These are phyloP conservation scores for Limonius californicus DNA, from an alignment of 1,140 invertebrate species.

Conservation along the genomic window DNA sequence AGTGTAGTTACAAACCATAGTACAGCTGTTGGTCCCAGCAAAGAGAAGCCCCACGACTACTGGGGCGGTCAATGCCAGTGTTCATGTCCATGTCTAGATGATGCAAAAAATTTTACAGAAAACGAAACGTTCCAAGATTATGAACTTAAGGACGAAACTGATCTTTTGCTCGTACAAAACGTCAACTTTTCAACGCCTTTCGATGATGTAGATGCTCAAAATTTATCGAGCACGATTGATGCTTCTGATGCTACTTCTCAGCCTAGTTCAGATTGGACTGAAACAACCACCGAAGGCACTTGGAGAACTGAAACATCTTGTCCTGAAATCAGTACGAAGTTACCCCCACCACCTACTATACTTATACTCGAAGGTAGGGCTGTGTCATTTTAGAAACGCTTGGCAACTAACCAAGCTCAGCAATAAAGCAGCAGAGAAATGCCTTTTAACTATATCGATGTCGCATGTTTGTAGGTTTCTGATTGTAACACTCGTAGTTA, in stretches of 20 bases:
- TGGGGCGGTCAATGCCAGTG: conserved; percentile 69
- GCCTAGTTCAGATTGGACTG: not conserved
- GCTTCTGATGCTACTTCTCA: not conserved
- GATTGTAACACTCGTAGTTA: too few relatives aligned
- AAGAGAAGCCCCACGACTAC: conserved; percentile 20
- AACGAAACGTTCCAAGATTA: not conserved
- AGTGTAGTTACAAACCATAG: conserved; percentile 22
- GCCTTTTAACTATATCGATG: not conserved
- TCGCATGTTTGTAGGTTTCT: not conserved
- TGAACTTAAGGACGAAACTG: not conserved
- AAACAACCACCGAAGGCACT: conserved; percentile 37
- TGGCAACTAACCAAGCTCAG: conserved; percentile 30
- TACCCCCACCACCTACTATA: conserved; percentile 64
- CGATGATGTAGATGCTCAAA: not conserved
- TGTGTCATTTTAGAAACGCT: conserved; percentile 33
- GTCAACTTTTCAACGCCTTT: not conserved
- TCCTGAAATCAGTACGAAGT: conserved; percentile 53
- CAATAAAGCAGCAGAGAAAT: conserved; percentile 8
- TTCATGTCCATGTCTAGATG: conserved; percentile 58
- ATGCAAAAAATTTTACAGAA: conserved; percentile 37
- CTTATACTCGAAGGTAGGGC: conserved; percentile 73
- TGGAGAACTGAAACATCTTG: conserved; percentile 47
- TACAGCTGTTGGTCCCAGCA: conserved; percentile 15
- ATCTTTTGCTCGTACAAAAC: not conserved
- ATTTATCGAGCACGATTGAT: conserved; percentile 5